Conservation (phyloP, 2,888 invertebrate genomes). For the Apoda limacodes region DNA sequence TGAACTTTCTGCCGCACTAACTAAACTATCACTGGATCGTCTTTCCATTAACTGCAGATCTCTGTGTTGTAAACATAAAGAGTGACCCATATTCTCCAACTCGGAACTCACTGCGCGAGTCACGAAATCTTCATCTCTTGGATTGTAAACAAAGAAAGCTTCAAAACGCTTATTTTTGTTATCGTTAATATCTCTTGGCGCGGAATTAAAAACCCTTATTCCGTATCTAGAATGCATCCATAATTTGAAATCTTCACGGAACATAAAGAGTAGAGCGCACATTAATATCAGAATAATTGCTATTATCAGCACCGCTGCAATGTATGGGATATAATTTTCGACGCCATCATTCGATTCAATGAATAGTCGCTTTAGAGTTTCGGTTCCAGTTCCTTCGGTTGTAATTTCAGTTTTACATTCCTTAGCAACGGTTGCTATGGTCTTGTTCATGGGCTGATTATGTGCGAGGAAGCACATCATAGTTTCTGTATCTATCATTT, state of each 20-base stretch:
- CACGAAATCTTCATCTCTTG: conserved; percentile 80
- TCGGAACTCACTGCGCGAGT: conserved; percentile 77
- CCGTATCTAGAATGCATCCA: conserved; percentile 86
- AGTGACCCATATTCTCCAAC: conserved; percentile 74
- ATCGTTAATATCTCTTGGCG: conserved; percentile 64
- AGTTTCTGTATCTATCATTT: conserved; percentile 74
- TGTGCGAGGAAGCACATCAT: conserved; percentile 75
- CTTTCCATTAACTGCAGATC: conserved; percentile 71
- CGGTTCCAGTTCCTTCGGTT: conserved; percentile 72
- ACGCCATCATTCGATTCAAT: conserved; percentile 75
- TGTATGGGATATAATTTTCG: conserved; percentile 79
- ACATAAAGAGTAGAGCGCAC: conserved; percentile 77
- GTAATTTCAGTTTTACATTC: conserved; percentile 75
- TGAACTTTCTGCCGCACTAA: conserved; percentile 70
- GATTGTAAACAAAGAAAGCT: conserved; percentile 89
- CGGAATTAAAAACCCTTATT: conserved; percentile 77
- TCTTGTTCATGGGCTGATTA: conserved; percentile 60
- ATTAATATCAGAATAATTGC: conserved; percentile 77
- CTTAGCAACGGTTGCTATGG: conserved; percentile 54
- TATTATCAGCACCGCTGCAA: conserved; percentile 78
- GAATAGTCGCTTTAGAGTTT: conserved; percentile 65
- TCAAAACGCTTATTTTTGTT: conserved; percentile 82
- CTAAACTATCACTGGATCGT: conserved; percentile 64
- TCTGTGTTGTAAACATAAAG: conserved; percentile 77
- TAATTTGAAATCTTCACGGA: conserved; percentile 80